phyloP scores from a whole-genome alignment of 1,140 invertebrate genomes.

The Trichonephila inaurata region DNA sequence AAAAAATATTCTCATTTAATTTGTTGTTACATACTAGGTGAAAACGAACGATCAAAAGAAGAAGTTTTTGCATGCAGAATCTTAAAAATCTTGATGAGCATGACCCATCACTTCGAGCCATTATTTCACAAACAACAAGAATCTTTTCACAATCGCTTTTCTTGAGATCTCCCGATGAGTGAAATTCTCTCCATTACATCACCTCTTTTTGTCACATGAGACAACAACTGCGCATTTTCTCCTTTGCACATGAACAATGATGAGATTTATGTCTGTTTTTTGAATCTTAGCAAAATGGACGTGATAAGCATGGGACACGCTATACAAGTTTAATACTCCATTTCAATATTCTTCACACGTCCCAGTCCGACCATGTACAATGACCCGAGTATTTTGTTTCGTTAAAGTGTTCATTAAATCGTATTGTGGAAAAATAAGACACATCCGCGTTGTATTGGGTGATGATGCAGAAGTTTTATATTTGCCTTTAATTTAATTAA shows the following conservation, averaged over 20 bases:
- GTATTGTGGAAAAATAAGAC: not conserved
- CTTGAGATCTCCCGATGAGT: not conserved
- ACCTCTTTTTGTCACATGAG: not conserved
- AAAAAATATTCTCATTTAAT: no score
- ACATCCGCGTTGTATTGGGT: not conserved
- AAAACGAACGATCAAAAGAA: not conserved
- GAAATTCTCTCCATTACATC: constrained; percentile 1
- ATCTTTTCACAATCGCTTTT: not conserved
- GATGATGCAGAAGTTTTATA: not conserved
- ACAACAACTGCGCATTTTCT: not conserved
- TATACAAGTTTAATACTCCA: not conserved
- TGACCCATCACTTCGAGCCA: not conserved
- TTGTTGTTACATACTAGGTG: not conserved
- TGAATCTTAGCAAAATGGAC: not conserved
- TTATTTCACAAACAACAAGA: not conserved
- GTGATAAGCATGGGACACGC: not conserved
- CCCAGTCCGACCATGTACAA: not conserved
- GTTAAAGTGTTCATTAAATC: not conserved
- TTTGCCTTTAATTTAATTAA: not conserved
- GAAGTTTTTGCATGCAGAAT: not conserved
- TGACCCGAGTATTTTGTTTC: constrained; percentile 17
- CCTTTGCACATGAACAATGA: not conserved
- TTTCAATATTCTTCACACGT: not conserved
- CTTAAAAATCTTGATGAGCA: not conserved
- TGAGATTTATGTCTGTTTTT: not conserved